Evolutionary conservation across 1,140 invertebrate genomes (phyloP), one percentile per base, ranked within the genome.

Genomic region (Plodia interpunctella): DNA sequence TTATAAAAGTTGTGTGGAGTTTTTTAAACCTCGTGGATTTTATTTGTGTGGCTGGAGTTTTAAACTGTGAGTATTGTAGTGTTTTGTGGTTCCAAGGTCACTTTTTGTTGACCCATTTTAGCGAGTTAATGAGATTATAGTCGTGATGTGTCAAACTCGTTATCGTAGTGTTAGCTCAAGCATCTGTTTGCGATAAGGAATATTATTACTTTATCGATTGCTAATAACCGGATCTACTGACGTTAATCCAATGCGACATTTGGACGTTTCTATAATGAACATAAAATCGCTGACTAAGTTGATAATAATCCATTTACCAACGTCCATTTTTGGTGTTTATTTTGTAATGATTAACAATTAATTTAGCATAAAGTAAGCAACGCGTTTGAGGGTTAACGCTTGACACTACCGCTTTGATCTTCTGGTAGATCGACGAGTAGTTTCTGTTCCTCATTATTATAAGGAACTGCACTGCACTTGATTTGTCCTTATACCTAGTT

Each of bases 1-100:
- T 61, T 59, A 62, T 59, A 50, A 19, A 55, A 62, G 54, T 62
- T 59, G 67, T 70, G 62, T 62, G 61, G 61, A 66, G 62, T 60
- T 30, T 38, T 60, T 67, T 30, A n/a, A 6, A 55, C 32, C 49
- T 56, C 49, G 57, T 63, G 67, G 67, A 70, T 70, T 70, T 63
- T 5, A 55, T 38, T 66, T 59, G 11, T 11, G 55, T 49, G 54
- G 57, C 60, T 20, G 30, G 55, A 60, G 55, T 60, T 55, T 56
- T 58, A 25, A 19, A n/a, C 32, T 21, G 60, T 69, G 51, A 65
- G 63, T 58, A 69, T 54, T 57, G 8, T 11, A 44, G 15, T n/a
- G 15, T 44, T 44, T 15, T n/a, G n/a, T 13, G 32, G 32, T 44
- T 15, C 15, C 13, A 44, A 44, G 38, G 38, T 15, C n/a, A 17